phyloP scores from a whole-genome alignment of 2,797 vertebrate genomes.

The Brachymystax lenok region DNA sequence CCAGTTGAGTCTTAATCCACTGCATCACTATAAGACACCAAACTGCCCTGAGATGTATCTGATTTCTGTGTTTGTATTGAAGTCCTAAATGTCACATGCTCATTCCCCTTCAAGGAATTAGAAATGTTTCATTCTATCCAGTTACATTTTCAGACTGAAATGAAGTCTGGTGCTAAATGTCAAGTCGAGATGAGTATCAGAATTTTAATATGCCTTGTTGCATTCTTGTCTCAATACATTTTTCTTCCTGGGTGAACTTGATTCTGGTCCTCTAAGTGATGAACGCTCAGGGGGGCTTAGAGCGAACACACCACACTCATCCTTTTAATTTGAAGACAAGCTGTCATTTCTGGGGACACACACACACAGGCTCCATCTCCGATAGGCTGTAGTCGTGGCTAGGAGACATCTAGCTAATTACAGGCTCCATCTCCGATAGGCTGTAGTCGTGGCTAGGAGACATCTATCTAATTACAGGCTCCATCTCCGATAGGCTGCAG shows the following conservation, averaged over 20 bases:
- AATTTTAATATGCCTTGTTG: constrained; percentile 32
- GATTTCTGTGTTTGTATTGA: background rate
- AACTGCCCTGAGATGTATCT: background rate
- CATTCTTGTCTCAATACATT: constrained; percentile 46
- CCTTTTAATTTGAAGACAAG: constrained; percentile 51
- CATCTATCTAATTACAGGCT: too few relatives aligned
- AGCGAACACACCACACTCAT: constrained; percentile 46
- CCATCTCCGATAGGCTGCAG: too few relatives aligned
- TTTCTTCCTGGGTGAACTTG: constrained; percentile 28
- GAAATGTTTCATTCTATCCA: constrained; percentile 42
- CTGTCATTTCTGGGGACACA: constrained; percentile 55
- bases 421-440: too few relatives aligned
- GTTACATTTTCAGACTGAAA: constrained; percentile 58
- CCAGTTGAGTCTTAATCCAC: background rate
- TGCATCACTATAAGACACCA: background rate
- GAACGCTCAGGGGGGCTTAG: constrained; percentile 32
- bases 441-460: too few relatives aligned
- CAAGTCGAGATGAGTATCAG: constrained; percentile 37
- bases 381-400: too few relatives aligned
- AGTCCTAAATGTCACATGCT: background rate
- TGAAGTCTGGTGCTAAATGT: constrained; percentile 50
- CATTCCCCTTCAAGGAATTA: constrained; percentile 10
- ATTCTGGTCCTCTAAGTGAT: constrained; percentile 36
- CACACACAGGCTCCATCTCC: constrained; percentile 16
- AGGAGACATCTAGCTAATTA: too few relatives aligned